phyloP scores from a whole-genome alignment of 2,797 vertebrate species.

The Acanthurus tractus region DNA sequence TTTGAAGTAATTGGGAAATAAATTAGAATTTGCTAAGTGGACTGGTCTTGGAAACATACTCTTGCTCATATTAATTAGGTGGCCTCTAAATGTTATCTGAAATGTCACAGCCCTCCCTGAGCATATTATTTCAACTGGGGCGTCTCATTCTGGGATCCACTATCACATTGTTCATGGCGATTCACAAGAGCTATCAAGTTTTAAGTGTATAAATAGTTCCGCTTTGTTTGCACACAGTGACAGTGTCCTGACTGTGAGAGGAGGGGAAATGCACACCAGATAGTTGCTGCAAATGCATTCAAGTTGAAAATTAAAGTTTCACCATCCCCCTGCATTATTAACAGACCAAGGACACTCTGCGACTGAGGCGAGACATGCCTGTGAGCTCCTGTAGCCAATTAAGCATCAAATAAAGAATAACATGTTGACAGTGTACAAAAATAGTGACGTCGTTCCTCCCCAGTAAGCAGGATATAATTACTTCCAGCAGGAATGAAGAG shows the following conservation, averaged over 20 bases:
- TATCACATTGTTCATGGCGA: constrained; percentile 27
- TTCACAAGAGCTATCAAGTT: constrained; percentile 62
- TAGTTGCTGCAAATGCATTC: constrained; percentile 63
- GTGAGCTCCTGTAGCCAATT: constrained; percentile 43
- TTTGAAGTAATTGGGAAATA: constrained; percentile 48
- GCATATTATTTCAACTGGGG: constrained; percentile 33
- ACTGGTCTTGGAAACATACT: constrained; percentile 25
- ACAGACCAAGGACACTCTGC: constrained; percentile 47
- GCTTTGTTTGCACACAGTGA: constrained; percentile 68
- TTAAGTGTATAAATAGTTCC: constrained; percentile 58
- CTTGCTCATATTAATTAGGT: constrained; percentile 32
- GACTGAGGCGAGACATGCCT: constrained; percentile 37
- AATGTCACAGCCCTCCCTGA: constrained; percentile 50
- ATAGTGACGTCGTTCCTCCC: not conserved
- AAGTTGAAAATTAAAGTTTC: constrained; percentile 73
- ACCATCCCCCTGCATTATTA: constrained; percentile 71
- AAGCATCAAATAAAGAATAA: constrained; percentile 55
- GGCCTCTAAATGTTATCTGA: constrained; percentile 50
- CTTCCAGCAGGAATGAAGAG: not conserved
- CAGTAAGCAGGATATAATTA: constrained; percentile 15
- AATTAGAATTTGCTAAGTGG: constrained; percentile 44
- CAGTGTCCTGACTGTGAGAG: constrained; percentile 48
- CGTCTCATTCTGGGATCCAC: constrained; percentile 34
- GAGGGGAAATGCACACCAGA: constrained; percentile 62
- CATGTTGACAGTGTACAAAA: constrained; percentile 21